Evolutionary conservation across 2,888 invertebrate genomes (phyloP), one percentile per base, ranked within the genome.

Genomic region (Dolomedes plantarius): DNA sequence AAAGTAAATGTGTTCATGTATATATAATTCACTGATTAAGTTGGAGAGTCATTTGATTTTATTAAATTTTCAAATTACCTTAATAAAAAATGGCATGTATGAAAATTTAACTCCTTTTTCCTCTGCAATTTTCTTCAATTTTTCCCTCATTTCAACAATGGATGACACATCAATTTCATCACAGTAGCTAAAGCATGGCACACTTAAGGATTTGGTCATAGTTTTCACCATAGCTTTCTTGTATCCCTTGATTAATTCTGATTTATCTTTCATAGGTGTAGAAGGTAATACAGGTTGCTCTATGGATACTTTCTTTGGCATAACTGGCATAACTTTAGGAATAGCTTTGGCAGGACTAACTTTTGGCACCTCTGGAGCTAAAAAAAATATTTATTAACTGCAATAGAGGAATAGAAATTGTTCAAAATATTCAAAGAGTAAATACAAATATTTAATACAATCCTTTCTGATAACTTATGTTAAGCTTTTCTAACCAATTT

Each of bases 21-120:
- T n/a, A n/a, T n/a, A n/a, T n/a, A n/a, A n/a, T n/a, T n/a, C n/a
- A n/a, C n/a, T n/a, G n/a, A n/a, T n/a, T n/a, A n/a, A n/a, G n/a
- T n/a, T n/a, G n/a, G n/a, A n/a, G n/a, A n/a, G n/a, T n/a, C n/a
- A n/a, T n/a, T n/a, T n/a, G n/a, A n/a, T n/a, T n/a, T n/a, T n/a
- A n/a, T n/a, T n/a, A n/a, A n/a, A n/a, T n/a, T n/a, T n/a, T n/a
- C n/a, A n/a, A n/a, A 68, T 75, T 62, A 90, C 92, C 93, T 99
- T 99, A 46, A 99, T 94, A 90, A 99, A 96, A 90, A 99, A 95
- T 6, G 99, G 98, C 95, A 99, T 95, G 89, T 95, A 96, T 0
- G 98, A 96, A 73, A 99, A 92, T 91, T 96, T 96, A 0, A 97
- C 90, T 31, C 87, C 86, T 85, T 92, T 92, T 56, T 93, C 92